These are phyloP conservation scores for Actinemys pallida DNA, from an alignment of 2,113 vertebrate species.

Conservation along the genomic window DNA sequence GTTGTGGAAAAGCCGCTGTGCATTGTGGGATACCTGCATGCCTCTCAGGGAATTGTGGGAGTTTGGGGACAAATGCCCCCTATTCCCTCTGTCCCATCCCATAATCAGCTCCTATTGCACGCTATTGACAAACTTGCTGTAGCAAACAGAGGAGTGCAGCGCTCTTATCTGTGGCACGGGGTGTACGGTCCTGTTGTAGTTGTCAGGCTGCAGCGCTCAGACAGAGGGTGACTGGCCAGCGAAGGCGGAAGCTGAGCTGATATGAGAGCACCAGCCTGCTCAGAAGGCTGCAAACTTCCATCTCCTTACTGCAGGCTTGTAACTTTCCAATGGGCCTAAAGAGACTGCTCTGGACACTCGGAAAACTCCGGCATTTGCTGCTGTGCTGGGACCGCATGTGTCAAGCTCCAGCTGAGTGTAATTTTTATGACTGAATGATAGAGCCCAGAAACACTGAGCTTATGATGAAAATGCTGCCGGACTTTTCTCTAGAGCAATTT, in stretches of 20 bases:
- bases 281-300: background rate
- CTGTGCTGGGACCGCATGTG: background rate
- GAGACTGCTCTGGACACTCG: background rate
- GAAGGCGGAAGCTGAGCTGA: background rate
- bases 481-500: conserved; percentile 53
- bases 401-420: background rate
- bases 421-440: background rate
- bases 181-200: background rate
- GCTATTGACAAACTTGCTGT: rapidly evolving
- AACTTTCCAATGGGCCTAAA: background rate
- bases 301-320: rapidly evolving
- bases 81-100: background rate
- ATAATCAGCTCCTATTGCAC: background rate
- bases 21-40: background rate
- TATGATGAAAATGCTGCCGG: conserved; percentile 16
- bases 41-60: background rate
- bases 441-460: conserved; percentile 16
- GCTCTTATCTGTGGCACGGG: background rate
- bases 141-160: rapidly evolving
- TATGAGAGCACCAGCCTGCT: background rate
- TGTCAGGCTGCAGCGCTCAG: rapidly evolving
- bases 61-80: background rate
- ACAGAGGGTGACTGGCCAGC: background rate
- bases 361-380: conserved; percentile 21
- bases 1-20: background rate